Base-by-base conservation (phyloP, 2,888 invertebrate species). In the Amiota communis region DNA sequence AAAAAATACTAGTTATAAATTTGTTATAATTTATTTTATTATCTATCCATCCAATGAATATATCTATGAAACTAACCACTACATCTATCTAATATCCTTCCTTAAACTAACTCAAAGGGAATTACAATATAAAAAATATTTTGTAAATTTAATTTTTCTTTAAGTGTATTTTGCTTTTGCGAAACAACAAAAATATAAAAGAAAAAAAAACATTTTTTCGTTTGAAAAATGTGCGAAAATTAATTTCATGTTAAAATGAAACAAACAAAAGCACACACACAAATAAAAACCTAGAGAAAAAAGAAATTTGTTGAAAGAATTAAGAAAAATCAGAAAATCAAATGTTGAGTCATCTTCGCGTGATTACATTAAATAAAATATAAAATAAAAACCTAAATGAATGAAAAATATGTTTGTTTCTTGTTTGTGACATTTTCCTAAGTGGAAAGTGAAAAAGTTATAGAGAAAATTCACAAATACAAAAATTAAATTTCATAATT, bases 171-270 rank as follows among this genome's bases (percentile, higher is more conserved):
- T 36, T 36, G 36, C 36, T 36, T 36, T 36, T 6, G 36, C 36
- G 36, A 36, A 36, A 36, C 23, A 23, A 23, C 36, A 36, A 36
- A 36, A 36, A 36, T 2, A 36, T 6, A 69, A 59, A 20, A n/a
- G n/a, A n/a, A 59, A 17, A 4, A 59, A 59, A 59, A 59, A 59
- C 4, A 59, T 15, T 65, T 65, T 65, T 48, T 36, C 61, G 11
- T 56, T 12, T 59, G 72, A 72, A 46, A 51, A 68, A 72, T 72
- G 67, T 46, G 46, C 49, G 49, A 20, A 72, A 61, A 72, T 72
- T 68, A 68, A 72, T 72, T 68, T 72, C 57, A 69, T 71, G 67
- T 51, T 71, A 77, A 76, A 73, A 75, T 75, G 61, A 73, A 13
- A 70, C 47, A 64, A 36, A 36, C 8, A 53, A n/a, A 15, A n/a